Base-by-base conservation (phyloP, 2,113 vertebrate species). In the Bungarus multicinctus region DNA sequence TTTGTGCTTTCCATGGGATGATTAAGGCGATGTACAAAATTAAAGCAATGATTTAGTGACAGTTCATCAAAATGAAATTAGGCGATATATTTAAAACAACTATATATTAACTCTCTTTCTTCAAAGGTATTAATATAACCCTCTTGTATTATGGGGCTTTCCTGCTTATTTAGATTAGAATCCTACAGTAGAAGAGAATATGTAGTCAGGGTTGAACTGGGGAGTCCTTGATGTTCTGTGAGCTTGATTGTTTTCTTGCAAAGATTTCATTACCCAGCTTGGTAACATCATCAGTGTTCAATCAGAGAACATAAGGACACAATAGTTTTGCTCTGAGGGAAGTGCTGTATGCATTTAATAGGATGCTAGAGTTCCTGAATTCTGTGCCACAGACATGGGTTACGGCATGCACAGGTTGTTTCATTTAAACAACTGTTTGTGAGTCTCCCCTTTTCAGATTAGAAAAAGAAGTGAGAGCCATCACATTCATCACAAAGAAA, bases 401-500 rank as follows among this genome's bases (percentile, higher is more conserved):
- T 58, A 54, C 43, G 58, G 22, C 55, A 23, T 55, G 85, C 11
- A n/a, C 30, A 23, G 18, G 7, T 30, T 25, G 60, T 30, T 16
- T 89, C 30, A 10, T 23, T 39, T 11, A 11, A 57, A 89, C 87
- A n/a, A 53, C 60, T 43, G 25, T 74, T 74, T 14, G n/a, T 43
- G 16, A 7, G 47, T 55, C 3, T 47, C 5, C 25, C 52, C 52
- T 25, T 39, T 89, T 93, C 34, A 57, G 64, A 0, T 90, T 88
- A 86, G 94, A 94, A 34, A 89, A 20, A 5, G 14, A 58, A 91
- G 50, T 18, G 81, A 87, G 74, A 23, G 39, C n/a, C n/a, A 45
- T 94, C 91, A 23, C n/a, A 94, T 87, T 81, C 64, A 91, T 94
- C 93, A 95, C 52, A 91, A 95, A 92, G 9, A 88, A 93, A 27